phyloP scores from a whole-genome alignment of 2,113 vertebrate species.

The Dissostichus mawsoni region DNA sequence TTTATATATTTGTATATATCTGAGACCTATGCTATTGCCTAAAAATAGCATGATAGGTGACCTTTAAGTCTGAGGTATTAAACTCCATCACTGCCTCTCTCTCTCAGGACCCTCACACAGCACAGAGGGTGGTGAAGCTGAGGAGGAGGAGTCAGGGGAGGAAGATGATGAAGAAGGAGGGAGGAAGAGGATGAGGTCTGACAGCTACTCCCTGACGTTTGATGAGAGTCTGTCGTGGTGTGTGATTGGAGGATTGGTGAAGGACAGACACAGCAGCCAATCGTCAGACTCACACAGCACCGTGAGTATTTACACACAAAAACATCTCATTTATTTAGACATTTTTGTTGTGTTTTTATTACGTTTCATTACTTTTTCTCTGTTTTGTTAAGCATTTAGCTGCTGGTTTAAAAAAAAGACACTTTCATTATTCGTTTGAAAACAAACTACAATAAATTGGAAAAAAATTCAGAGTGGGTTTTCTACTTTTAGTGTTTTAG shows the following conservation, averaged over 20 bases:
- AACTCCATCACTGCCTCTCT: neutral
- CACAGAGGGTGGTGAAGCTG: neutral
- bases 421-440: no score
- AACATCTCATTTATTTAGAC: no score
- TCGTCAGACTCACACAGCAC: slow-evolving; percentile 88
- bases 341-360: no score
- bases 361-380: no score
- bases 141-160: slow-evolving; percentile 56
- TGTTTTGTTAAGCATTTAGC: neutral
- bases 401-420: no score
- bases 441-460: no score
- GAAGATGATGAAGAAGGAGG: slow-evolving; percentile 77
- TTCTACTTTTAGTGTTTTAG: no score
- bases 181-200: slow-evolving; percentile 92
- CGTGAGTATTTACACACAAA: slow-evolving; percentile 55
- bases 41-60: no score
- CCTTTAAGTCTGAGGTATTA: neutral
- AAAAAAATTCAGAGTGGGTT: no score
- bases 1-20: no score
- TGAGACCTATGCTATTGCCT: no score
- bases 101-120: slow-evolving; percentile 60
- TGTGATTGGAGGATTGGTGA: slow-evolving; percentile 89
- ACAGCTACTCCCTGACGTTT: slow-evolving; percentile 94
- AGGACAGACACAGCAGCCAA: slow-evolving; percentile 89
- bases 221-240: slow-evolving; percentile 94